Evolutionary conservation across 2,888 invertebrate genomes (phyloP).

Genomic region (Mythimna lalbum): DNA sequence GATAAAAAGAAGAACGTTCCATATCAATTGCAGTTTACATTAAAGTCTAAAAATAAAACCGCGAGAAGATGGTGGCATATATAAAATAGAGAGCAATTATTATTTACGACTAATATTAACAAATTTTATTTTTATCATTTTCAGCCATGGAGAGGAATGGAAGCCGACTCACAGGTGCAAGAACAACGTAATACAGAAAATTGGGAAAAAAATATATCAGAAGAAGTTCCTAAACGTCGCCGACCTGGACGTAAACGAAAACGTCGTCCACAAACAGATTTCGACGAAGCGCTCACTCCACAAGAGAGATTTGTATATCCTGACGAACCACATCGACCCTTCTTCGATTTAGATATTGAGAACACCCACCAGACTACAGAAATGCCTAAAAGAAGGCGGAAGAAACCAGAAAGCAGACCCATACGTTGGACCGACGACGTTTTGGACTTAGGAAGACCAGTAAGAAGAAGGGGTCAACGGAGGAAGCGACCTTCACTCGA

Average conservation of each 20-base stretch:
- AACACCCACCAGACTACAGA: conserved; percentile 70
- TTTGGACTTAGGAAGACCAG: conserved; percentile 75
- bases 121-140: conserved; percentile 60
- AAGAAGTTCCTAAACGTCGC: conserved; percentile 83
- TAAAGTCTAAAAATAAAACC: not conserved
- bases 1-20: too few species aligned
- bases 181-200: conserved; percentile 68
- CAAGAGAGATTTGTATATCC: conserved; percentile 71
- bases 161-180: conserved; percentile 73
- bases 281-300: conserved; percentile 70
- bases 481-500: conserved; percentile 78
- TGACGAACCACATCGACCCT: conserved; percentile 69
- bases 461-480: conserved; percentile 79
- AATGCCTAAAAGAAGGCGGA: conserved; percentile 77
- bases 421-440: conserved; percentile 83
- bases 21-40: not conserved
- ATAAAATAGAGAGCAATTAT: not conserved
- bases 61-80: not conserved
- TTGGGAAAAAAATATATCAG: conserved; percentile 79
- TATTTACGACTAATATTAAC: not conserved
- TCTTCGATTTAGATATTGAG: conserved; percentile 70
- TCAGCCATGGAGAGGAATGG: conserved; percentile 89
- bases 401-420: conserved; percentile 75
- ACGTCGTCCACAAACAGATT: conserved; percentile 87
- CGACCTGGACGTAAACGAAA: conserved; percentile 91